phyloP scores from a whole-genome alignment of 2,888 invertebrate species.

The Entomobrya multifasciata region DNA sequence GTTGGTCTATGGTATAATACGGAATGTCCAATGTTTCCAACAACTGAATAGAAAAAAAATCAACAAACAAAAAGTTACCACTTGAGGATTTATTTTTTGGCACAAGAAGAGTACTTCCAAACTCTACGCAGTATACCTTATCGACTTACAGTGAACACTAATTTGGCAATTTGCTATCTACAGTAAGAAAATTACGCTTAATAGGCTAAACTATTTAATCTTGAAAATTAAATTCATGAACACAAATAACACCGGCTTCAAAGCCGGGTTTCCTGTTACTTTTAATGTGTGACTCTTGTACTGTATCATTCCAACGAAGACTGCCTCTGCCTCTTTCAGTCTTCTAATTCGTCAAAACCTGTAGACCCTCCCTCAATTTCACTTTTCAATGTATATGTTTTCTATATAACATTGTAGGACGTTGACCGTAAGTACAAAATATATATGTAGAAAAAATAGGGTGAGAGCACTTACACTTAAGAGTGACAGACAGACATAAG shows the following conservation, averaged over 20 bases:
- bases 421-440: not conserved
- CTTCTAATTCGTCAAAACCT: not conserved
- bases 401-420: not conserved
- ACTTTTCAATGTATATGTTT: not conserved
- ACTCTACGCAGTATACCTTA: not conserved
- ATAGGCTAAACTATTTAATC: not conserved
- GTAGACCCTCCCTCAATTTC: not conserved
- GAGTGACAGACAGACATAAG: no score
- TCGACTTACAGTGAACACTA: not conserved
- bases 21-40: no score
- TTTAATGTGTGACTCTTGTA: conserved; percentile 3
- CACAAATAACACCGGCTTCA: not conserved
- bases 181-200: no score
- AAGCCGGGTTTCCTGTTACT: not conserved
- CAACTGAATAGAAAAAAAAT: not conserved
- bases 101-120: not conserved
- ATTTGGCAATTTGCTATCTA: not conserved
- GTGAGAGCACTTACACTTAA: no score
- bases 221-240: not conserved
- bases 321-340: not conserved
- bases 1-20: no score
- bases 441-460: no score
- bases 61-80: not conserved
- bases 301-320: not conserved
- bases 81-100: not conserved